A percentile compares a stretch with the other conserved stretches of the same genome.
These are phyloP conservation scores for Caretta caretta DNA, from an alignment of 2,113 vertebrate species.

Conservation along the genomic window DNA sequence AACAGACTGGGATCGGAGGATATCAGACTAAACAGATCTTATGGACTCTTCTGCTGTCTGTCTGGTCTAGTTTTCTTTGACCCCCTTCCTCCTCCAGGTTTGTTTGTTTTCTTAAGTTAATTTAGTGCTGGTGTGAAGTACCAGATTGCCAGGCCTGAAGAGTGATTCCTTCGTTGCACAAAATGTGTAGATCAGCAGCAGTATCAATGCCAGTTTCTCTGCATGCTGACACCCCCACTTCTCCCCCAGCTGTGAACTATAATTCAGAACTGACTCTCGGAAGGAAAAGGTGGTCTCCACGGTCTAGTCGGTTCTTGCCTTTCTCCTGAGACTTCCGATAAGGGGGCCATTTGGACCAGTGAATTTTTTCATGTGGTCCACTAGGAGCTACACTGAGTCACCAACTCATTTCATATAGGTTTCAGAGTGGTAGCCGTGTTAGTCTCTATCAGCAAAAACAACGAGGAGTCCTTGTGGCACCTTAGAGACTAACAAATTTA, in stretches of 20 bases:
- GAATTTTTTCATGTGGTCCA: not conserved
- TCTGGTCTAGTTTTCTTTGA: not conserved
- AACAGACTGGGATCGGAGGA: not conserved
- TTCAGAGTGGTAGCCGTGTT: no score
- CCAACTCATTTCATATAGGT: not conserved
- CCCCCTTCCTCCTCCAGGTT: not conserved
- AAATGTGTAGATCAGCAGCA: not conserved
- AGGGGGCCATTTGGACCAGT: constrained; percentile 20
- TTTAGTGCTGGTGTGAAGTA: constrained; percentile 19
- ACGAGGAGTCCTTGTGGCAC: no score
- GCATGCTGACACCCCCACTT: not conserved
- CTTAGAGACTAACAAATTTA: no score
- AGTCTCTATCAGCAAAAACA: no score
- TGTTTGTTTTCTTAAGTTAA: constrained; percentile 15
- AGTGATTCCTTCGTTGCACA: not conserved
- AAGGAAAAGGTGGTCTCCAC: not conserved
- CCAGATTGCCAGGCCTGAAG: not conserved
- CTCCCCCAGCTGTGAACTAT: not conserved
- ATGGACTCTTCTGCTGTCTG: not conserved
- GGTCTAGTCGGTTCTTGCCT: not conserved
- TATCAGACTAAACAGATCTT: constrained; percentile 28
- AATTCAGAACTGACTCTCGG: not conserved
- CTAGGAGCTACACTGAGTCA: constrained; percentile 1
- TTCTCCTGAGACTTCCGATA: constrained; percentile 25
- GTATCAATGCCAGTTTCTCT: not conserved